A percentile compares a stretch with the other conserved stretches of the same genome.
Conservation (phyloP, 2,888 invertebrate genomes). For the Itoplectis maculator region DNA sequence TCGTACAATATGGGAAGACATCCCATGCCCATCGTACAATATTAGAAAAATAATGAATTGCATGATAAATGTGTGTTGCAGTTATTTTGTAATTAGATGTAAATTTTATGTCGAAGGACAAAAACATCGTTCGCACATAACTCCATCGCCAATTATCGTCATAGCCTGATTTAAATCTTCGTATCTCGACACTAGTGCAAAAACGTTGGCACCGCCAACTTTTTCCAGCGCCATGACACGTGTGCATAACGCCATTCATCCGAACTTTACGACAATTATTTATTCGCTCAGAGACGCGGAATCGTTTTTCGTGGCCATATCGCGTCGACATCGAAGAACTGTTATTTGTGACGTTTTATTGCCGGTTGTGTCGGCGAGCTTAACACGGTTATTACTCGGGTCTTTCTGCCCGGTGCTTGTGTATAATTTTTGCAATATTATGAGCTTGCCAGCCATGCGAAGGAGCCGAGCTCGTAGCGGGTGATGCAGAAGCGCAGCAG, state of each 20-base stretch:
- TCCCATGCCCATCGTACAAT: no score
- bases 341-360: conserved; percentile 39
- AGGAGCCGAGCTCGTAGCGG: conserved; percentile 28
- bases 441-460: conserved; percentile 3
- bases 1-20: no score
- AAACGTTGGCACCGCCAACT: neutral
- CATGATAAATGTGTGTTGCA: no score
- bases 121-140: neutral
- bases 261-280: conserved; percentile 22
- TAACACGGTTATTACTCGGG: conserved; percentile 33
- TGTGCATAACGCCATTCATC: conserved; percentile 6
- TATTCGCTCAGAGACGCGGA: neutral
- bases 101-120: neutral
- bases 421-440: conserved; percentile 40
- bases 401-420: neutral
- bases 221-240: neutral
- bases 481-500: conserved; percentile 36
- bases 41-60: neutral
- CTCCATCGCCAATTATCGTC: no score
- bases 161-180: neutral
- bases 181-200: neutral
- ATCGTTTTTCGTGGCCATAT: neutral
- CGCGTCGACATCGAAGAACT: conserved; percentile 23
- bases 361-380: conserved; percentile 28
- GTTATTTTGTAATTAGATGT: no score